Evolutionary conservation across 1,140 invertebrate genomes (phyloP).

Genomic region (Eriosoma lanigerum): DNA sequence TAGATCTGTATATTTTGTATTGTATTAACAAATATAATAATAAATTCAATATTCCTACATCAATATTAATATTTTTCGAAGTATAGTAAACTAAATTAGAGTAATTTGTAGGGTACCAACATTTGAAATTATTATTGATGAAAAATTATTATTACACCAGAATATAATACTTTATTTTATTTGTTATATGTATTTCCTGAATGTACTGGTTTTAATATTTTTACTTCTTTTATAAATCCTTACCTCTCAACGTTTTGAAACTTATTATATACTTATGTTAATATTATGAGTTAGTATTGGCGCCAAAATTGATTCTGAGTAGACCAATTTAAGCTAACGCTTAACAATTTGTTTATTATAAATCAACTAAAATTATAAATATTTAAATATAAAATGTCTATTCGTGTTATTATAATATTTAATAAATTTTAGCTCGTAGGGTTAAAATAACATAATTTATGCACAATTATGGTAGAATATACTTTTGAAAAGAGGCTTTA

Average conservation of each 20-base stretch:
- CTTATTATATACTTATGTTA: too few relatives aligned
- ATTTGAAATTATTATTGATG: too few relatives aligned
- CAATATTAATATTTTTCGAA: not conserved
- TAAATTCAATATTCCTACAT: not conserved
- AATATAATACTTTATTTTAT: too few relatives aligned
- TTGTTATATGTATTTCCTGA: too few relatives aligned
- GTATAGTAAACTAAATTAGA: not conserved
- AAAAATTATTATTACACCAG: too few relatives aligned
- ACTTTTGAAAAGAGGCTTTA: not conserved
- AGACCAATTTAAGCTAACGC: not conserved
- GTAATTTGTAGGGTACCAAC: too few relatives aligned
- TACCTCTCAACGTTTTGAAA: too few relatives aligned
- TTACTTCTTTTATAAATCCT: too few relatives aligned
- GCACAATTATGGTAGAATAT: not conserved
- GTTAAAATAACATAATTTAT: slow-evolving; percentile 2
- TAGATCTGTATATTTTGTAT: too few relatives aligned
- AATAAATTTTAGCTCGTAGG: not conserved
- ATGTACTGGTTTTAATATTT: too few relatives aligned
- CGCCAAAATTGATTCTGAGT: too few relatives aligned
- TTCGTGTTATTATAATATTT: not conserved
- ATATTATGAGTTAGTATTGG: too few relatives aligned
- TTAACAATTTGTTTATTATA: not conserved
- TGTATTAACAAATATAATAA: not conserved
- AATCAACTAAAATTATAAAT: not conserved
- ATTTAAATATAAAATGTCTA: not conserved